Percentiles rank a stretch among this genome's conserved stretches.
Evolutionary conservation across 2,888 invertebrate species (phyloP).

Genomic region (Chromoteleia sp.): DNA sequence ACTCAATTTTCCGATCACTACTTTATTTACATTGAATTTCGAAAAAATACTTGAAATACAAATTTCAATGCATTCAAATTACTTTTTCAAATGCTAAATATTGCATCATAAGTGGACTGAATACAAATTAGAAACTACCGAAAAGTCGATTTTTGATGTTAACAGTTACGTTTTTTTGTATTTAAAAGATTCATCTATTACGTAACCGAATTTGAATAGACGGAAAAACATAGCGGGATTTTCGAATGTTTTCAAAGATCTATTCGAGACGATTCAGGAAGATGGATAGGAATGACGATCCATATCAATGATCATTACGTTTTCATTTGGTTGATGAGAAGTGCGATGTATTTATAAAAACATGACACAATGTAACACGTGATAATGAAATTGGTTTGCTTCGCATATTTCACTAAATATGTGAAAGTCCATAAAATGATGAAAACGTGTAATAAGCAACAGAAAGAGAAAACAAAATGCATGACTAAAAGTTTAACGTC

Average conservation of each 20-base stretch:
- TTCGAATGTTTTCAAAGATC: background rate
- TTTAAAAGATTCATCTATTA: background rate
- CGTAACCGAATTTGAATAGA: background rate
- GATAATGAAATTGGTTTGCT: conserved; percentile 11
- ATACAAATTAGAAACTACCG: background rate
- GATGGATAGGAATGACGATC: background rate
- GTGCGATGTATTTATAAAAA: no score
- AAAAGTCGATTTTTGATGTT: background rate
- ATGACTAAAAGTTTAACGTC: conserved; percentile 22
- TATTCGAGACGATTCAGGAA: background rate
- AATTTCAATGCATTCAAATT: no score
- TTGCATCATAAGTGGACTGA: no score
- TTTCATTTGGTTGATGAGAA: no score
- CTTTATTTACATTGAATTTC: no score
- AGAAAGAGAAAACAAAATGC: conserved; percentile 29
- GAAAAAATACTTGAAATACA: no score
- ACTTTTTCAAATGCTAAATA: no score
- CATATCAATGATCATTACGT: background rate
- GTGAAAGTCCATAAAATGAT: conserved; percentile 36
- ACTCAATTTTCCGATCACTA: no score
- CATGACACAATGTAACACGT: background rate
- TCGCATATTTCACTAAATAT: background rate
- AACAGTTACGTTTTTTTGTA: background rate
- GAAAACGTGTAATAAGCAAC: conserved; percentile 27
- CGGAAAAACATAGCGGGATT: background rate